Evolutionary conservation across 2,888 invertebrate species (phyloP).

Genomic region (Celastrina argiolus): DNA sequence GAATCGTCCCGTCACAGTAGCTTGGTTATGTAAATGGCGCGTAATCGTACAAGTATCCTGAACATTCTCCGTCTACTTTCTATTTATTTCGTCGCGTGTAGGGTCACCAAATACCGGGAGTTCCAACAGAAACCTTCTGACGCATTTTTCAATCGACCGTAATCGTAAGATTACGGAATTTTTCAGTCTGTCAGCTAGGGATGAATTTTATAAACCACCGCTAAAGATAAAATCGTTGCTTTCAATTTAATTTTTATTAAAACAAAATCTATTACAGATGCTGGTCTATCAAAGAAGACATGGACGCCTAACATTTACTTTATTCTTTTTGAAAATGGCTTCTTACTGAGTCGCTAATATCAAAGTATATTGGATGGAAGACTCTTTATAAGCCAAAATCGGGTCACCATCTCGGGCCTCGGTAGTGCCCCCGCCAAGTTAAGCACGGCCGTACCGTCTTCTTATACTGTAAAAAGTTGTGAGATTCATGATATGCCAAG

Average conservation of each 20-base stretch:
- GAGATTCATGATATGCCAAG: no score
- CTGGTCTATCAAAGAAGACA: no score
- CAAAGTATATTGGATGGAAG: no score
- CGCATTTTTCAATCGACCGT: background rate
- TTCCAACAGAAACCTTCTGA: background rate
- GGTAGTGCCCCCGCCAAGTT: no score
- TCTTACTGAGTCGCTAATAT: no score
- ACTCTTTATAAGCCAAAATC: no score
- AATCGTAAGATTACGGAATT: background rate
- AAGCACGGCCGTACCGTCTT: no score
- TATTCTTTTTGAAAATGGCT: no score
- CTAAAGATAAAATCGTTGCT: background rate
- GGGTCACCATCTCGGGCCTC: no score
- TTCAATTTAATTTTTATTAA: background rate
- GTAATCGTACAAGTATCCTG: constrained; percentile 50
- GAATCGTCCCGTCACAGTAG: constrained; percentile 39
- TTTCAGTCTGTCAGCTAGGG: background rate
- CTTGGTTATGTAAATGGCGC: constrained; percentile 51
- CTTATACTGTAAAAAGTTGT: no score
- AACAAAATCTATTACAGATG: background rate
- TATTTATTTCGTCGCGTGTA: constrained; percentile 33
- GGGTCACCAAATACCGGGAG: background rate
- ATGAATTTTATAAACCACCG: background rate
- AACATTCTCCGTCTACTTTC: constrained; percentile 51
- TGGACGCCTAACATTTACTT: no score